Base-by-base conservation (phyloP, 1,140 invertebrate species). In the Eriocheir sinensis region DNA sequence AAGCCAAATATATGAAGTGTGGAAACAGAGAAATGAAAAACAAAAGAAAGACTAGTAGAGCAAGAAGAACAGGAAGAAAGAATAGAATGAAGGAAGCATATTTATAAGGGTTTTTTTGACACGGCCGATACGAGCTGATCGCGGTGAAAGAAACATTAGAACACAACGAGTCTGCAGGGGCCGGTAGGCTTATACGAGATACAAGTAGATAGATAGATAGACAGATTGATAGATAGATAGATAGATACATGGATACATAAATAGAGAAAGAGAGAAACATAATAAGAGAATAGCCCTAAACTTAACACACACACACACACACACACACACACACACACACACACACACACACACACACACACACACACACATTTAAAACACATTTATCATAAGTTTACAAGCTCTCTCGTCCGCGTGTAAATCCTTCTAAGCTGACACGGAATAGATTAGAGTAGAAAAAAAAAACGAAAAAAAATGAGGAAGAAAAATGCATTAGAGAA, bases 361-460 rank as follows among this genome's bases (percentile, higher is more conserved):
- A 72, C 60, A 72, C 60, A 96, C 38, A 97, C 60, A 72, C 60
- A n/a, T 72, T 72, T 15, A n/a, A n/a, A 72, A n/a, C n/a, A n/a
- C n/a, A n/a, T n/a, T 72, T 72, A n/a, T 72, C 60, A 72, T 15
- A n/a, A 15, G 60, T 72, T n/a, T 15, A 72, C n/a, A 15, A 72
- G 60, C 12, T 15, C n/a, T 15, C 60, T 15, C 12, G 12, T 15
- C 12, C n/a, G 12, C 12, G 60, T 72, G 12, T 72, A 15, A n/a
- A 72, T n/a, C 12, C n/a, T 15, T 72, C n/a, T 72, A n/a, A 72
- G 12, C n/a, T 15, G 60, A 72, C 12, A 72, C 12, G n/a, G 12
- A 72, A 72, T 72, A 72, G n/a, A 15, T 15, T 72, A 72, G n/a
- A n/a, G 44, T 15, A 48, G 44, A 48, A 48, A 48, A 48, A n/a